A percentile compares a stretch with the other conserved stretches of the same genome.
Conservation (phyloP, 2,797 vertebrate genomes). For the Cryptoprocta ferox region DNA sequence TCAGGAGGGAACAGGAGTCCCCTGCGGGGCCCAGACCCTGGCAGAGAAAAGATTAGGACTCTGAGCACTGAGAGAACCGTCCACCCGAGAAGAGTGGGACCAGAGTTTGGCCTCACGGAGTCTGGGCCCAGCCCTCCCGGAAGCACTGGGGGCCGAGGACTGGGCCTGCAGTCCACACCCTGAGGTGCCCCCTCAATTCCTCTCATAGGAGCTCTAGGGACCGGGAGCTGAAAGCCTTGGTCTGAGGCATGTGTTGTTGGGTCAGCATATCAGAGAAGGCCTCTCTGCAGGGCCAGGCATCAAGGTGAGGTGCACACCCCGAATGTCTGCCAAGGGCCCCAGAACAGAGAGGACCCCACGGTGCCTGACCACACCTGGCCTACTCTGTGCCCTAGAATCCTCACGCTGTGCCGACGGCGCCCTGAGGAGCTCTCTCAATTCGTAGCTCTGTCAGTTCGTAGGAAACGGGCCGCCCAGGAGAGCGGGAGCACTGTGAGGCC, state of each 20-base stretch:
- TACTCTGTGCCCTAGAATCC: background rate
- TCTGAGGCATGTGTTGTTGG: background rate
- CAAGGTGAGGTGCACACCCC: background rate
- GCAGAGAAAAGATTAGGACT: background rate
- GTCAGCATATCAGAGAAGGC: background rate
- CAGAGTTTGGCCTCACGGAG: background rate
- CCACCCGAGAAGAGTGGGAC: background rate
- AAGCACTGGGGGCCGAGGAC: background rate
- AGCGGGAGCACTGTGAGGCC: background rate
- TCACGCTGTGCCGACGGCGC: background rate
- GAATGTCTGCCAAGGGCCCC: background rate
- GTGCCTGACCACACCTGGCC: rapidly evolving
- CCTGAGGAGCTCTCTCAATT: background rate
- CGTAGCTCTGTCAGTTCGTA: background rate
- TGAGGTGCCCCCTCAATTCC: background rate
- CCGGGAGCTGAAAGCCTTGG: background rate
- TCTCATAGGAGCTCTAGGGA: background rate
- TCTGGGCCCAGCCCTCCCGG: background rate
- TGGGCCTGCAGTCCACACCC: background rate
- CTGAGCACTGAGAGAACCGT: background rate
- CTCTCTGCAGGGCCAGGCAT: background rate
- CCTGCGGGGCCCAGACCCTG: background rate
- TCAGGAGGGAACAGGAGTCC: background rate
- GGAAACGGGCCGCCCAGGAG: background rate
- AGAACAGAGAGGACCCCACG: background rate